Base-by-base conservation (phyloP, 2,113 vertebrate species). In the Bufo gargarizans region DNA sequence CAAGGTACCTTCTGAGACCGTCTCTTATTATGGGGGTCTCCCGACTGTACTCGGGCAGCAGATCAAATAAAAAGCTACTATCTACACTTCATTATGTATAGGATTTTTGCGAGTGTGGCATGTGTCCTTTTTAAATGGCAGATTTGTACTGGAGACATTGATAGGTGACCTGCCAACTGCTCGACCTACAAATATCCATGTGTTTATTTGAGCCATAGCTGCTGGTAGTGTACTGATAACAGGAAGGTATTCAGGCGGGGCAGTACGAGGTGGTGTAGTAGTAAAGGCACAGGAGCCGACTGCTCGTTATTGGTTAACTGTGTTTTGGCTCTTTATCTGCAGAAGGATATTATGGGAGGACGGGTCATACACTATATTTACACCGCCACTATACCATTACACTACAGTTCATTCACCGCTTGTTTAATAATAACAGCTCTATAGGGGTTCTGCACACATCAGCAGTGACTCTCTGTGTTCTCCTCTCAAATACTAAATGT, bases 301-400 rank as follows among this genome's bases (percentile, higher is more conserved):
- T 49, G 78, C 58, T 43, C 19, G 55, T 59, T 84, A 84, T 71
- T 7, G 22, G 49, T 69, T 22, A 6, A 45, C 55, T 47, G 43
- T 84, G 67, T 71, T 58, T 47, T 61, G 55, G 71, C 45, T 33
- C 33, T 86, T 67, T 67, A 61, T 80, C 77, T 65, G 7, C 11
- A 78, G 59, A n/a, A 9, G 43, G 12, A 78, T 45, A 76, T 78
- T 47, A 78, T 7, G 19, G 69, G 16, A 71, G 47, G 77, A 47
- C 59, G 58, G 14, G n/a, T n/a, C 45, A 80, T 80, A 33, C 14
- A 17, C n/a, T 80, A 79, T 79, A 61, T 79, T 22, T 69, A 67
- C 76, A 79, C 58, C 65, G 33, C 55, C 33, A 58, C 53, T 58
- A 59, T 65, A 49, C 53, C 22, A 12, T 56, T 8, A 22, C 12